A percentile compares a stretch with the other conserved stretches of the same genome.
Evolutionary conservation across 2,113 vertebrate species (phyloP).

Genomic region (Cyanocitta stelleri): DNA sequence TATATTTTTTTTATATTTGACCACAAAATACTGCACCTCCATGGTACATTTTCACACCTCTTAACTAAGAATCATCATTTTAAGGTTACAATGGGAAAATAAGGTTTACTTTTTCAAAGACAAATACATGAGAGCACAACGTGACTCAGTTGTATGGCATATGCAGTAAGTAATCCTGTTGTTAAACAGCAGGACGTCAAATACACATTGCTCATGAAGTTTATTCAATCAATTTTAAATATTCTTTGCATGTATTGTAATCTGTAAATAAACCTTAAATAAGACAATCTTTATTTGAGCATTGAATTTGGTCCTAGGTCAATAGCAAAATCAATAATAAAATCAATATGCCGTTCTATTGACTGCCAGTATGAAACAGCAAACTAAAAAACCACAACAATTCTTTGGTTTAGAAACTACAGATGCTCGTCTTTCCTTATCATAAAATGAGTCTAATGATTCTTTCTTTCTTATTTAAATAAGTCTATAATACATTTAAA

Average conservation of each 20-base stretch:
- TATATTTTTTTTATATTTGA: not conserved
- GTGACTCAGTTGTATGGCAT: accelerated
- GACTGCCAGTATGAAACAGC: not conserved
- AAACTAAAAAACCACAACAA: not conserved
- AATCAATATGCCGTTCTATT: not conserved
- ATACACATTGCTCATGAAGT: not conserved
- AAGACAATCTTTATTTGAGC: not conserved
- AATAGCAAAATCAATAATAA: not conserved
- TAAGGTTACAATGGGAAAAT: not conserved
- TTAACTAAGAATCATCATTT: not conserved
- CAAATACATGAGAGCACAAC: not conserved
- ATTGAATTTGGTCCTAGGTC: not conserved
- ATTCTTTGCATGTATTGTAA: not conserved
- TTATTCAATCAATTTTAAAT: not conserved
- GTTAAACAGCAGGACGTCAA: not conserved
- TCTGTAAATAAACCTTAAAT: not conserved
- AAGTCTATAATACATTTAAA: not conserved
- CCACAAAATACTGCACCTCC: not conserved
- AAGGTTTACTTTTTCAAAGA: not conserved
- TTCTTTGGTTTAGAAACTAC: not conserved
- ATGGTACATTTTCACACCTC: not conserved
- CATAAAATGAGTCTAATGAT: not conserved
- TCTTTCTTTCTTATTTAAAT: not conserved
- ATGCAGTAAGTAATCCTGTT: not conserved
- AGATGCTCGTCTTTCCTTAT: not conserved